Evolutionary conservation across 2,888 invertebrate genomes (phyloP), one percentile per base, ranked within the genome.

Genomic region (Agrenia bidenticulata): DNA sequence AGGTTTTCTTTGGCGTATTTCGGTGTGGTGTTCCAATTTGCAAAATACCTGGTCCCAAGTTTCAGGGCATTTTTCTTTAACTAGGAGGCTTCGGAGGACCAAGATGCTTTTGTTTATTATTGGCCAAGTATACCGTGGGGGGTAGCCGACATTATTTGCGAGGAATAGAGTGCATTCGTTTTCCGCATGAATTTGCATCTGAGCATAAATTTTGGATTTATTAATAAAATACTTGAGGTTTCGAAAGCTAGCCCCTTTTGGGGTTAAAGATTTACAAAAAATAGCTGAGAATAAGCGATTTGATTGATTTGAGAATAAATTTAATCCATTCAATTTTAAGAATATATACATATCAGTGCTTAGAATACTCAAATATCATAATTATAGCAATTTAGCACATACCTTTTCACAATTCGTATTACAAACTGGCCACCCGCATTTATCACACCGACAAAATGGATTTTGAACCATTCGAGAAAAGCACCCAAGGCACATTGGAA

Each of bases 401-500:
- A 70, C 70, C 13, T 42, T 63, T 61, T 70, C 65, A 54, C 70
- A 70, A 21, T 54, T 42, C 13, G 23, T 9, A 23, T 53, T 41
- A 27, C 72, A 72, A 26, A 72, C 65, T 17, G 72, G 72, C 72
- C 72, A 72, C 15, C 53, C 59, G 27, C 72, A 72, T 21, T 59
- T 55, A 13, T 26, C 49, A 45, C 72, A 72, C n/a, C 67, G 49
- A 26, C 27, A 61, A 50, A 55, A 54, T 39, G 63, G 51, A 32
- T 60, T 50, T 9, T 21, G 32, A n/a, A 57, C 49, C 61, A 72
- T 55, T 42, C 72, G 21, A 17, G 56, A 60, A 50, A 55, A 72
- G 41, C 72, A 72, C 2, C 72, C 72, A 41, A 72, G 65, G 53
- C 72, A 72, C 70, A 66, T 70, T 41, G 67, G 69, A 42, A 67